These are phyloP conservation scores for Branchinecta sandiegonensis DNA, from an alignment of 2,888 invertebrate genomes.

Conservation along the genomic window DNA sequence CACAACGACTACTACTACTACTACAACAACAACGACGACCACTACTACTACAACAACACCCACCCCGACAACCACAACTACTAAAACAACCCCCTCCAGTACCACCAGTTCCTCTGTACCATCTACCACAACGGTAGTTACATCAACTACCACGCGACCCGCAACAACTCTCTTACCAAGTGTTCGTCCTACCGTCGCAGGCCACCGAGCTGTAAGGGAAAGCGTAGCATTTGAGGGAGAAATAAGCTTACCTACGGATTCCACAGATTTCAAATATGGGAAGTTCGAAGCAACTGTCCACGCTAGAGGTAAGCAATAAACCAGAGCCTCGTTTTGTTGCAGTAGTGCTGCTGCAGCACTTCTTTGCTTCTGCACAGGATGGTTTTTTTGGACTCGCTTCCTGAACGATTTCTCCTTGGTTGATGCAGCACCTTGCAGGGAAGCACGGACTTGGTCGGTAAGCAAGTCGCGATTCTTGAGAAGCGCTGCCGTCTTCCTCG, in stretches of 20 bases:
- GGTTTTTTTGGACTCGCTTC: no score
- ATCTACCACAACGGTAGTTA: not conserved
- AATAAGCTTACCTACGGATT: not conserved
- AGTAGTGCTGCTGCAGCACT: no score
- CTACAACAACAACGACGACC: not conserved
- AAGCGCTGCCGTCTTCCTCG: no score
- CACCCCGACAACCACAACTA: not conserved
- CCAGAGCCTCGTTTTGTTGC: no score
- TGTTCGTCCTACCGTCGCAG: not conserved
- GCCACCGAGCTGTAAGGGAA: not conserved
- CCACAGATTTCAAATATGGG: constrained; percentile 10
- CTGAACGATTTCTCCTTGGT: no score
- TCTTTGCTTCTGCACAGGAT: no score
- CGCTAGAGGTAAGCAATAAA: not conserved
- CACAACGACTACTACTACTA: not conserved
- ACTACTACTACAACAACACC: constrained; percentile 2
- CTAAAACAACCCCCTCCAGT: not conserved
- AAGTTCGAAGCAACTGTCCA: not conserved
- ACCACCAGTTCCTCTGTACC: not conserved
- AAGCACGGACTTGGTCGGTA: no score
- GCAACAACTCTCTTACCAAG: not conserved
- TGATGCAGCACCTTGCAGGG: no score
- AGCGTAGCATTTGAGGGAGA: not conserved
- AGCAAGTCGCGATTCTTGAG: no score
- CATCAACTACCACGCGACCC: not conserved